A percentile compares a stretch with the other conserved stretches of the same genome.
These are phyloP conservation scores for Stictonetta naevosa DNA, from an alignment of 2,113 vertebrate genomes.

Conservation along the genomic window DNA sequence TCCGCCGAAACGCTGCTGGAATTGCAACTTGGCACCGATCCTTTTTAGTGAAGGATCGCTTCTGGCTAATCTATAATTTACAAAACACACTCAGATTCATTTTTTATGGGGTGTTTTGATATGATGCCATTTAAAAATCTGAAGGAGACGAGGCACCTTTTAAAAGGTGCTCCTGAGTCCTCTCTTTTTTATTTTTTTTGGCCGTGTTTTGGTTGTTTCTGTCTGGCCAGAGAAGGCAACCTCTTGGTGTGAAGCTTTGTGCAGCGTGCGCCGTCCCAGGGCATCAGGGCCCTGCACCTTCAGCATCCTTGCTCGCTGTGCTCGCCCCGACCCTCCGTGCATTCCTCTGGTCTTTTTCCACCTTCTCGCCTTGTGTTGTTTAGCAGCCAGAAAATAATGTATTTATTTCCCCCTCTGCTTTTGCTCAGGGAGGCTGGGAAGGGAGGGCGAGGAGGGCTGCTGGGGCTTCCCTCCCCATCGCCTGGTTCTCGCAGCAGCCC, in stretches of 20 bases:
- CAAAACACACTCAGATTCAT: conserved; percentile 40
- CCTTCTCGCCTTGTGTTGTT: not conserved
- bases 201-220: not conserved
- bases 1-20: conserved; percentile 11
- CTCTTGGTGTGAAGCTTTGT: not conserved
- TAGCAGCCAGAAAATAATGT: not conserved
- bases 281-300: not conserved
- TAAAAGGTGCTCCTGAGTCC: conserved; percentile 3
- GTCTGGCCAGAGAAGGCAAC: not conserved
- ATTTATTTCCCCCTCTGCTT: not conserved
- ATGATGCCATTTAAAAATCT: conserved; percentile 3
- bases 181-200: not conserved
- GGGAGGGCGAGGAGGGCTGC: not conserved
- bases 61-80: conserved; percentile 66
- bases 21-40: conserved; percentile 24
- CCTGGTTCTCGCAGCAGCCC: not conserved
- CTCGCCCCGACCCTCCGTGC: not conserved
- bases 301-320: not conserved
- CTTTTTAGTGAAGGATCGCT: conserved; percentile 1
- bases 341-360: not conserved
- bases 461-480: not conserved
- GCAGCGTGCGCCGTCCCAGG: not conserved
- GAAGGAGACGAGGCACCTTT: not conserved
- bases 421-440: not conserved
- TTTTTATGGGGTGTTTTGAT: conserved; percentile 36